These are phyloP conservation scores for Mallotus villosus DNA, from an alignment of 2,797 vertebrate species.

Conservation along the genomic window DNA sequence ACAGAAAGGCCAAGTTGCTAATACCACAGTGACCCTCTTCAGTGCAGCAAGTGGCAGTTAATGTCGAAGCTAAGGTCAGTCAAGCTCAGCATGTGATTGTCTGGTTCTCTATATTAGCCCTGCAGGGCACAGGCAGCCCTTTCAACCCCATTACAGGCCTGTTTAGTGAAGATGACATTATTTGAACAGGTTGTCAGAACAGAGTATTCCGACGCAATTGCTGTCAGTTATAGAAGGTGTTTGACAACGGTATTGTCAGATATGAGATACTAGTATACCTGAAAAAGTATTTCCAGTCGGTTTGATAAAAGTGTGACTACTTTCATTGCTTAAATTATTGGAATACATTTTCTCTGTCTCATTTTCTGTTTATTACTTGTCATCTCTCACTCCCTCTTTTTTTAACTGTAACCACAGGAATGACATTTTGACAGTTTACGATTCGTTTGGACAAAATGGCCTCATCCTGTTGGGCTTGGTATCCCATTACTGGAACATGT, in stretches of 20 bases:
- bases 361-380: neutral
- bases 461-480: constrained; percentile 11
- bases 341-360: neutral
- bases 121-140: neutral
- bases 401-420: constrained; percentile 9
- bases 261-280: neutral
- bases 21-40: neutral
- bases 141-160: neutral
- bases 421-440: constrained; percentile 25
- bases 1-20: neutral
- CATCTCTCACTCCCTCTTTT: constrained; percentile 1
- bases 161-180: neutral
- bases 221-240: neutral
- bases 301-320: neutral
- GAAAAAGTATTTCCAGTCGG: neutral
- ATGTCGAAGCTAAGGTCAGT: neutral
- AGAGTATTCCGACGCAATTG: neutral
- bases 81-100: neutral
- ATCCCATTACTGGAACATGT: constrained; percentile 12
- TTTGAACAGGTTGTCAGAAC: neutral
- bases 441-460: constrained; percentile 22
- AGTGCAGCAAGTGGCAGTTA: neutral
- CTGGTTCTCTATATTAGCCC: neutral
- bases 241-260: neutral
- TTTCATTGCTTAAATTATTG: neutral